Evolutionary conservation across 2,113 vertebrate genomes (phyloP).

Genomic region (Cynoglossus semilaevis): DNA sequence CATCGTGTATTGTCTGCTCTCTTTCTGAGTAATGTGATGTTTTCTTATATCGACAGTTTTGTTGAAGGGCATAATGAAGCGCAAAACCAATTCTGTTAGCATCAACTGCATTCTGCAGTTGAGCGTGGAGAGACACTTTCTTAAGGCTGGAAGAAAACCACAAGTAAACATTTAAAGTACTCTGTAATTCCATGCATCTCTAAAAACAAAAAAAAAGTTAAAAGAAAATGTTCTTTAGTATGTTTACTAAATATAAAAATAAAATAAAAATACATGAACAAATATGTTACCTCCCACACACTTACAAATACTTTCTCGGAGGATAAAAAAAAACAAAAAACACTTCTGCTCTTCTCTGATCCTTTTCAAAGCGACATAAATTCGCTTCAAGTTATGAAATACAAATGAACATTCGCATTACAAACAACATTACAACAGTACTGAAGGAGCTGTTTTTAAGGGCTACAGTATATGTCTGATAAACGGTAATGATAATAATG

Average conservation of each 20-base stretch:
- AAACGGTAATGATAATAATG: too few relatives aligned
- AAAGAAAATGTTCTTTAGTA: slow-evolving; percentile 1
- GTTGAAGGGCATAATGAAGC: slow-evolving; percentile 32
- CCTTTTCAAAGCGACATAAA: slow-evolving; percentile 26
- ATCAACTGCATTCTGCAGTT: slow-evolving; percentile 21
- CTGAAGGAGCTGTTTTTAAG: too few relatives aligned
- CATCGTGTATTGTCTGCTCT: slow-evolving; percentile 35
- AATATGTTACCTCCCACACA: too few relatives aligned
- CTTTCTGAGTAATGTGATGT: slow-evolving; percentile 13
- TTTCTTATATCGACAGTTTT: slow-evolving; percentile 14
- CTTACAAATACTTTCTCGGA: too few relatives aligned
- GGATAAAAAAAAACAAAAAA: too few relatives aligned
- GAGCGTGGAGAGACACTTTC: not conserved
- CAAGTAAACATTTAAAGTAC: not conserved
- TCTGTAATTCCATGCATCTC: not conserved
- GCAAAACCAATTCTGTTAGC: slow-evolving; percentile 19
- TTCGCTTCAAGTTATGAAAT: not conserved
- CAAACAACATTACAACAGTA: too few relatives aligned
- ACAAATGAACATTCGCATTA: too few relatives aligned
- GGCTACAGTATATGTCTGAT: too few relatives aligned
- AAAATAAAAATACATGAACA: too few relatives aligned
- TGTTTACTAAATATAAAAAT: too few relatives aligned
- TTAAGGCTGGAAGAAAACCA: slow-evolving; percentile 5
- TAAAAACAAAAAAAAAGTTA: too few relatives aligned
- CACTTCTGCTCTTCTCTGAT: slow-evolving; percentile 56